Percentiles rank a stretch among this genome's conserved stretches.
phyloP scores from a whole-genome alignment of 1,140 invertebrate genomes.

The Coptotermes formosanus region DNA sequence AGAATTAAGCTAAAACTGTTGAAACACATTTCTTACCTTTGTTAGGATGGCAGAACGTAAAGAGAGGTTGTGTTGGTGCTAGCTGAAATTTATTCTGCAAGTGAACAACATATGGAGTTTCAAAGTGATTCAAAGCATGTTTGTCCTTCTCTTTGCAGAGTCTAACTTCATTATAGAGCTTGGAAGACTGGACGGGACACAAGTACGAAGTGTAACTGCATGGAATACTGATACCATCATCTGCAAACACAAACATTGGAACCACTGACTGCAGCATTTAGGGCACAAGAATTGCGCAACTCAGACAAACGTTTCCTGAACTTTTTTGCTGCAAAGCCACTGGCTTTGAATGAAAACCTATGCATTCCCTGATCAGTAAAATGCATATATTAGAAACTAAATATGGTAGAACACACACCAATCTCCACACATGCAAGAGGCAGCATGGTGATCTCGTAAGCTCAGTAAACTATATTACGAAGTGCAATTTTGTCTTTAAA shows the following conservation, averaged over 20 bases:
- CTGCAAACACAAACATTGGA: slow-evolving; percentile 45
- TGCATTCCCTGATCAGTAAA: too few relatives aligned
- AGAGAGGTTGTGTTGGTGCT: slow-evolving; percentile 73
- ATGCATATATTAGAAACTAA: too few relatives aligned
- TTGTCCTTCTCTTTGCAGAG: slow-evolving; percentile 60
- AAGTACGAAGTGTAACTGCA: slow-evolving; percentile 87
- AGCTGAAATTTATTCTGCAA: slow-evolving; percentile 89
- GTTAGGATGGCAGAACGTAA: slow-evolving; percentile 89
- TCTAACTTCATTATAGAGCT: slow-evolving; percentile 71
- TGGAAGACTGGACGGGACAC: slow-evolving; percentile 78
- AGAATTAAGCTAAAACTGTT: too few relatives aligned
- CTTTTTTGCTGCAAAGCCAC: neutral
- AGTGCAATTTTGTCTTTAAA: neutral
- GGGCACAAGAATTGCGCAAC: slow-evolving; percentile 18
- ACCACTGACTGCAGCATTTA: slow-evolving; percentile 22
- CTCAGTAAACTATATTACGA: too few relatives aligned
- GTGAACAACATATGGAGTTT: slow-evolving; percentile 90
- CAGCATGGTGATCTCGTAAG: too few relatives aligned
- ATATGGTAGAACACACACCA: too few relatives aligned
- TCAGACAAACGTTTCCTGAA: neutral
- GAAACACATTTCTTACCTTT: slow-evolving; percentile 46
- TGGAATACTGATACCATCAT: slow-evolving; percentile 91
- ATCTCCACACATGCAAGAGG: neutral
- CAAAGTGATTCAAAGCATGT: slow-evolving; percentile 62
- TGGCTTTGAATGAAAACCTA: neutral